Evolutionary conservation across 2,797 vertebrate genomes (phyloP).

Genomic region (Odontamblyopus lacepedii): DNA sequence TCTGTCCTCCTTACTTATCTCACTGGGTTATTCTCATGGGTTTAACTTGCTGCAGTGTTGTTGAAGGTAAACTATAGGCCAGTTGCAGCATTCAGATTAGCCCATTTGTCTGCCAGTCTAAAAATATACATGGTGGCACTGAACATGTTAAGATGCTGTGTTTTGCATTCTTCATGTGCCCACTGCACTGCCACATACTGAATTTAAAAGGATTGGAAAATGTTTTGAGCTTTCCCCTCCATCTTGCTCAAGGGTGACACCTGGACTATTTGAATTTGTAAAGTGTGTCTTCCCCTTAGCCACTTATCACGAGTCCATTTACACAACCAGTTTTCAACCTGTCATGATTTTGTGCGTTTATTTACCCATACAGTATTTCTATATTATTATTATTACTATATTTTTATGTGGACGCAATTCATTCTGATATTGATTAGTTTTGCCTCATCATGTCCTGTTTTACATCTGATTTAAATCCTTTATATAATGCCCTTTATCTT

Average conservation of each 20-base stretch:
- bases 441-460: too few species aligned
- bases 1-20: slow-evolving; percentile 16
- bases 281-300: background rate
- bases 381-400: too few species aligned
- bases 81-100: background rate
- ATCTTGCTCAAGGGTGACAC: background rate
- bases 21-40: slow-evolving; percentile 15
- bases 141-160: background rate
- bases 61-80: background rate
- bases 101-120: background rate
- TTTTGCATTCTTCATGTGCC: background rate
- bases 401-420: too few species aligned
- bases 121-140: background rate
- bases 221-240: background rate
- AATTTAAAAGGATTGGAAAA: background rate
- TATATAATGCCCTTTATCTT: too few species aligned
- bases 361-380: too few species aligned
- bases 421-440: too few species aligned
- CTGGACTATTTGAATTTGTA: background rate
- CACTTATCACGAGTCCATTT: too few species aligned
- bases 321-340: background rate
- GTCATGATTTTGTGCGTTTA: too few species aligned
- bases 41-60: slow-evolving; percentile 15
- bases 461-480: too few species aligned
- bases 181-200: background rate